Base-by-base conservation (phyloP, 2,888 invertebrate species). In the Bellardia pandia region DNA sequence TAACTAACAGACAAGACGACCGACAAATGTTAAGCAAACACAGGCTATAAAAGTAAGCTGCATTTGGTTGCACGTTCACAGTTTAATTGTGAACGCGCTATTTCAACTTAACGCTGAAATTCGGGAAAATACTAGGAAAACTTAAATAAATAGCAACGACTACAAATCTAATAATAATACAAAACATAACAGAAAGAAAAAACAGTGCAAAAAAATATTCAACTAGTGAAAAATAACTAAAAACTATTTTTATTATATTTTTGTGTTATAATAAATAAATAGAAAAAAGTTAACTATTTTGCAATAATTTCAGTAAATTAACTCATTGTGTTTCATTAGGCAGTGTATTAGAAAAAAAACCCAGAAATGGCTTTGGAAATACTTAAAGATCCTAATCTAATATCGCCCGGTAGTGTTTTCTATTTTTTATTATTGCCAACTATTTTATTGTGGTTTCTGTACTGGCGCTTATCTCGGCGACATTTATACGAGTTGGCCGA, bases 381-480 rank as follows among this genome's bases (percentile, higher is more conserved):
- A 88, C 90, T 93, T 71, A 92, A 92, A 88, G 93, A 93, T 85
- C 91, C 93, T n/a, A 89, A 91, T 45, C 69, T 93, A 72, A 90
- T 93, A 80, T 92, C 96, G 60, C 95, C 96, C 37, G 95, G 96
- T 80, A 96, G 94, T 89, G 94, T 97, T 86, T 97, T 97, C 92
- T 96, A 96, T 90, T 95, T 96, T 86, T 95, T 97, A n/a, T 93
- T 97, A 68, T 92, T 97, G 30, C 97, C 96, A 58, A 96, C 96
- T 0, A 40, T 96, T 51, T 93, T 96, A 3, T 94, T 97, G 71
- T 97, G 96, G 95, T 96, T 96, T 91, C 94, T 95, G 42, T 97
- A 97, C 93, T 97, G 96, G 96, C 95, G 95, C 69, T 94, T 96
- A 90, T 96, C 96, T 11, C 94, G 96, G n/a, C 94, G 96, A 56